A percentile compares a stretch with the other conserved stretches of the same genome.
These are phyloP conservation scores for Elymnias hypermnestra DNA, from an alignment of 1,140 invertebrate species.

Conservation along the genomic window DNA sequence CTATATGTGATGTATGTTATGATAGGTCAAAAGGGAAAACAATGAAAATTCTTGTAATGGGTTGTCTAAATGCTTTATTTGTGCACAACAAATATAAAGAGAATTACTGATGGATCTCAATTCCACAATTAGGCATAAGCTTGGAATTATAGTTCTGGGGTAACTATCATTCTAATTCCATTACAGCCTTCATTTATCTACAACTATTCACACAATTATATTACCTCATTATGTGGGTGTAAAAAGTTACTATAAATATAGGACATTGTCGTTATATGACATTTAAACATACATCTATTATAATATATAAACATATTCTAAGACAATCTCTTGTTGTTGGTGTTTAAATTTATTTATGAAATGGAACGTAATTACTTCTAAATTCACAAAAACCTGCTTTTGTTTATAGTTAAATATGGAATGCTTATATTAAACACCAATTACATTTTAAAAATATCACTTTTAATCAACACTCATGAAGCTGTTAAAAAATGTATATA, in stretches of 20 bases:
- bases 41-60: conserved; percentile 22
- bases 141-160: conserved; percentile 16
- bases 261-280: conserved; percentile 7
- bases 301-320: not conserved
- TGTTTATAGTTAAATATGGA: no score
- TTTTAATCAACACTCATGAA: no score
- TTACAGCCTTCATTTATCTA: conserved; percentile 21
- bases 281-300: conserved; percentile 5
- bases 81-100: conserved; percentile 47
- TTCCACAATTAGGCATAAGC: conserved; percentile 35
- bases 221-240: conserved; percentile 14
- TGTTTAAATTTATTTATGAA: conserved; percentile 7
- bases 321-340: not conserved
- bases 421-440: no score
- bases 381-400: no score
- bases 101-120: conserved; percentile 38
- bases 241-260: conserved; percentile 20
- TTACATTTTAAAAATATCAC: no score
- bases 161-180: conserved; percentile 15
- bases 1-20: no score
- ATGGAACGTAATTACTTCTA: no score
- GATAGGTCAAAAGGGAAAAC: no score
- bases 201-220: conserved; percentile 10
- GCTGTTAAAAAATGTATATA: no score
- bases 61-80: conserved; percentile 48